These are phyloP conservation scores for Augochlora pura DNA, from an alignment of 1,140 invertebrate genomes.

Conservation along the genomic window DNA sequence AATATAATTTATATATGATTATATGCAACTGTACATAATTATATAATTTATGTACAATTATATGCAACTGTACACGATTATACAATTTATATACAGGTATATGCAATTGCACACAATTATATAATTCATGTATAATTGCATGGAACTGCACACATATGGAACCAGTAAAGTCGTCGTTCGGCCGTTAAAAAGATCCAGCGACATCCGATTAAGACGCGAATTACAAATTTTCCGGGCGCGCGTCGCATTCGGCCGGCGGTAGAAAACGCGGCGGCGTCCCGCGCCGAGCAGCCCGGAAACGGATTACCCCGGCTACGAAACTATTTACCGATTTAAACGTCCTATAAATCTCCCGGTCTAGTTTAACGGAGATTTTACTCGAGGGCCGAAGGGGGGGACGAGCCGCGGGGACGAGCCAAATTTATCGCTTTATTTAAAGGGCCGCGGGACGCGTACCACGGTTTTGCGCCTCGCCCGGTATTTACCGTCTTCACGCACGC, in stretches of 20 bases:
- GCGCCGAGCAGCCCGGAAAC: constrained; percentile 35
- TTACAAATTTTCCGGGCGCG: not conserved
- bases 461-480: constrained; percentile 41
- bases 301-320: constrained; percentile 50
- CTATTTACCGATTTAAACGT: constrained; percentile 64
- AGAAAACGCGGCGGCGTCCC: not conserved
- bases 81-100: too few relatives aligned
- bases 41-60: too few relatives aligned
- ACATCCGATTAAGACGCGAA: too few relatives aligned
- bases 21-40: too few relatives aligned
- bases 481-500: constrained; percentile 60
- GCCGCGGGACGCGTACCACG: constrained; percentile 26
- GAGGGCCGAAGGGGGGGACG: not conserved
- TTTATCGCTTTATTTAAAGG: constrained; percentile 63
- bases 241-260: not conserved
- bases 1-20: too few relatives aligned
- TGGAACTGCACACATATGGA: too few relatives aligned
- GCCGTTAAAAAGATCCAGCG: too few relatives aligned
- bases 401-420: constrained; percentile 22
- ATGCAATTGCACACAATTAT: too few relatives aligned
- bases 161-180: too few relatives aligned
- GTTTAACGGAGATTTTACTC: constrained; percentile 60
- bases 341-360: constrained; percentile 54
- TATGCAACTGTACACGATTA: too few relatives aligned
- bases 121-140: too few relatives aligned